These are phyloP conservation scores for Cremastinae sp. DNA, from an alignment of 2,888 invertebrate genomes.

Conservation along the genomic window DNA sequence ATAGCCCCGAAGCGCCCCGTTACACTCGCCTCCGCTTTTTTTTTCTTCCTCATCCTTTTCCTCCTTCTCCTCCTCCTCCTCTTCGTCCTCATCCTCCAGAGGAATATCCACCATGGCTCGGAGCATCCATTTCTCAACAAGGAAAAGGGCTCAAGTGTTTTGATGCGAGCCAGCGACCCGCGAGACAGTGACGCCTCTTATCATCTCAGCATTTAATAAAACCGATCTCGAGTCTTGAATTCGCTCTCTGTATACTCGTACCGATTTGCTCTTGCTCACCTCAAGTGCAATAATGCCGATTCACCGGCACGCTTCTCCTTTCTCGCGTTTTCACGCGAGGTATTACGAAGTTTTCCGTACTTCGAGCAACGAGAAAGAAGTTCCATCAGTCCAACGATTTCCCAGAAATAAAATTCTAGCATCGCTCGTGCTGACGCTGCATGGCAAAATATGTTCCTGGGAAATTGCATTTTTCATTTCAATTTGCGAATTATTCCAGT, in stretches of 20 bases:
- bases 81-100: conserved; percentile 27
- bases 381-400: too few relatives aligned
- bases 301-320: conserved; percentile 19
- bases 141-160: conserved; percentile 4
- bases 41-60: conserved; percentile 8
- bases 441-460: too few relatives aligned
- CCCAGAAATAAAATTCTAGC: too few relatives aligned
- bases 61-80: conserved; percentile 7
- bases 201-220: not conserved
- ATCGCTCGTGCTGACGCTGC: too few relatives aligned
- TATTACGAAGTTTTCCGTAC: not conserved
- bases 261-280: conserved; percentile 52
- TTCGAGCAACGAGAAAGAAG: too few relatives aligned
- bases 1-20: conserved; percentile 69
- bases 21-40: conserved; percentile 64
- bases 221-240: not conserved
- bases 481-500: too few relatives aligned
- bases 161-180: not conserved
- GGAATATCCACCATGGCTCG: conserved; percentile 58
- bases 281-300: conserved; percentile 47
- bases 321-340: conserved; percentile 11
- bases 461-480: too few relatives aligned
- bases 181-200: not conserved
- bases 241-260: conserved; percentile 16
- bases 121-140: conserved; percentile 58